These are phyloP conservation scores for Hydrophis major DNA, from an alignment of 2,797 vertebrate species.

Conservation along the genomic window DNA sequence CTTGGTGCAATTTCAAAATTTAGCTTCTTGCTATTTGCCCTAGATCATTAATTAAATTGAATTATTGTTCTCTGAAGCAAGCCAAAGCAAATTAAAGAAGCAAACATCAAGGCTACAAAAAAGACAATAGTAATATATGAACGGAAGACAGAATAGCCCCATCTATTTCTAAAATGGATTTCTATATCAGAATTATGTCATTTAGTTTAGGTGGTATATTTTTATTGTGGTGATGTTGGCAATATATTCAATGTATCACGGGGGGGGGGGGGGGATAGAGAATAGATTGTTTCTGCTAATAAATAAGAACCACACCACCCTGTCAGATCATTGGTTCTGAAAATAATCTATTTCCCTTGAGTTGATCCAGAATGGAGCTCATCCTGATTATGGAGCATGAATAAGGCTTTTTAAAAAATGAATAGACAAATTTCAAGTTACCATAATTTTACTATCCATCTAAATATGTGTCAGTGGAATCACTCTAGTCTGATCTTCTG, in stretches of 20 bases:
- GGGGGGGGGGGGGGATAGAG: rapidly evolving
- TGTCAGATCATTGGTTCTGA: background rate
- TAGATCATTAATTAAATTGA: conserved; percentile 41
- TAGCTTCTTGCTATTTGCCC: conserved; percentile 46
- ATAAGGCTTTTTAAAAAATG: background rate
- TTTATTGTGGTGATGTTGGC: background rate
- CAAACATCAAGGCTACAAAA: conserved; percentile 43
- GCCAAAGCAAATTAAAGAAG: conserved; percentile 27
- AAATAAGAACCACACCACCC: background rate
- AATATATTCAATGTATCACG: background rate
- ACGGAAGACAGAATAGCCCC: background rate
- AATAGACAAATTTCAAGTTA: background rate
- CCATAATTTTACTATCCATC: background rate
- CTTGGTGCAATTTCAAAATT: conserved; percentile 45
- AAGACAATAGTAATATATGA: conserved; percentile 23
- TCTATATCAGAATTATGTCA: background rate
- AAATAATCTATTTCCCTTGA: background rate
- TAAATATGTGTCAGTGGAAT: background rate
- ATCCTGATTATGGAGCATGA: background rate
- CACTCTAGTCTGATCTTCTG: background rate
- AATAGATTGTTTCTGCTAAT: background rate
- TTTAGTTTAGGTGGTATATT: background rate
- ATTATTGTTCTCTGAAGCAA: conserved; percentile 40
- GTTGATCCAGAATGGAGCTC: background rate
- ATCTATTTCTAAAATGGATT: background rate